phyloP scores from a whole-genome alignment of 2,113 vertebrate species.

The Reinhardtius hippoglossoides region DNA sequence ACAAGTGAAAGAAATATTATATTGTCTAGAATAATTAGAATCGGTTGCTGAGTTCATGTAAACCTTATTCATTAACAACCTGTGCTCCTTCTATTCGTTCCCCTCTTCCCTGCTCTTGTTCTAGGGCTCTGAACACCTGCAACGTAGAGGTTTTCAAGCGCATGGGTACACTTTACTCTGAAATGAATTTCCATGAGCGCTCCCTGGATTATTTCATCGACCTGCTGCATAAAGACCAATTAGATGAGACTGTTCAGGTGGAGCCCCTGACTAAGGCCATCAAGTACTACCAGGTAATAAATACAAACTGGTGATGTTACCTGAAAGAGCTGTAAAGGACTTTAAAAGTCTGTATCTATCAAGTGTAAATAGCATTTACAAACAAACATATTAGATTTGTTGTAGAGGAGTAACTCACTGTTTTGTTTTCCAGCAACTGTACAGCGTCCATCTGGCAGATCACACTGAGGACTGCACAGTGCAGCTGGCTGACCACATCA shows the following conservation, averaged over 20 bases:
- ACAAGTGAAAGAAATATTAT: no score
- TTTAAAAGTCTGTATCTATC: not conserved
- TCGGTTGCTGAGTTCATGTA: not conserved
- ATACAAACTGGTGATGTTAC: no score
- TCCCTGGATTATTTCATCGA: constrained; percentile 96
- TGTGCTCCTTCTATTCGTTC: not conserved
- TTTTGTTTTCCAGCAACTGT: constrained; percentile 87
- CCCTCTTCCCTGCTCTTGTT: not conserved
- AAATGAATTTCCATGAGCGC: constrained; percentile 96
- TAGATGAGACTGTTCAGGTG: constrained; percentile 96
- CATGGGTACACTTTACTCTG: constrained; percentile 92
- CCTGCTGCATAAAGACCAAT: constrained; percentile 95
- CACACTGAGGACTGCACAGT: constrained; percentile 93
- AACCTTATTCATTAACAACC: not conserved
- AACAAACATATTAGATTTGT: not conserved
- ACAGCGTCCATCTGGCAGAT: constrained; percentile 93
- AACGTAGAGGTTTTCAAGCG: constrained; percentile 93
- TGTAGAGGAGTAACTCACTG: not conserved
- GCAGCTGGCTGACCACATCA: constrained; percentile 95
- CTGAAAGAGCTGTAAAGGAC: no score
- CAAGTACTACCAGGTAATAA: constrained; percentile 96
- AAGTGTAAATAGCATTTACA: not conserved
- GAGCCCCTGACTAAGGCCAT: constrained; percentile 97
- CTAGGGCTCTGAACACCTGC: constrained; percentile 90
- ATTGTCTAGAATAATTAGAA: not conserved